Conservation (phyloP, 1,140 invertebrate genomes). For the Rhagoletis zephyria region DNA sequence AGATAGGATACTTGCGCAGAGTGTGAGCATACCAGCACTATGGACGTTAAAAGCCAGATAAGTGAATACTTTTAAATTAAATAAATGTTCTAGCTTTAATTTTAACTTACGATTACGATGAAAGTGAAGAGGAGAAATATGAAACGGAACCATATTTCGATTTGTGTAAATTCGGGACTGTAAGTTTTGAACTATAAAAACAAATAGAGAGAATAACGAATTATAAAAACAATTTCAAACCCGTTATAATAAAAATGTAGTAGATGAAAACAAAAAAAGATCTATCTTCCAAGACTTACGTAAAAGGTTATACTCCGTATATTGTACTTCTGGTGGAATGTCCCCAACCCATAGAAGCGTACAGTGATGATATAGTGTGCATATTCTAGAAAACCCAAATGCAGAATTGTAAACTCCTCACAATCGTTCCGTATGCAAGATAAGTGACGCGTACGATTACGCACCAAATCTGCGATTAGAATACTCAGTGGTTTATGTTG, state of each 20-base stretch:
- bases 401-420: conserved; percentile 89
- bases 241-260: background rate
- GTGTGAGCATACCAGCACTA: conserved; percentile 94
- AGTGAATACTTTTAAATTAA: background rate
- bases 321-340: conserved; percentile 86
- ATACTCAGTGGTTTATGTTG: conserved; percentile 81
- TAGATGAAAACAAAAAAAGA: background rate
- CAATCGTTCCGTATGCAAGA: conserved; percentile 87
- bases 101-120: conserved; percentile 85
- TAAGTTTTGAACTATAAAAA: conserved; percentile 92
- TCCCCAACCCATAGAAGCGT: conserved; percentile 86
- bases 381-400: conserved; percentile 91
- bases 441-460: conserved; percentile 87
- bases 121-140: conserved; percentile 92
- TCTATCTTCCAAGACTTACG: conserved; percentile 79
- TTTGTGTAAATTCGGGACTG: conserved; percentile 94
- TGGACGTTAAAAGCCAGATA: background rate
- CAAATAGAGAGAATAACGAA: conserved; percentile 24
- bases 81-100: no score
- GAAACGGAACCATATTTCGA: conserved; percentile 96
- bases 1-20: conserved; percentile 88
- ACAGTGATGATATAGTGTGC: conserved; percentile 90
- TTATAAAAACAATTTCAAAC: background rate
- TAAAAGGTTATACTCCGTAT: conserved; percentile 90
- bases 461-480: conserved; percentile 77